phyloP scores from a whole-genome alignment of 1,140 invertebrate genomes.

The Camponotus floridanus region DNA sequence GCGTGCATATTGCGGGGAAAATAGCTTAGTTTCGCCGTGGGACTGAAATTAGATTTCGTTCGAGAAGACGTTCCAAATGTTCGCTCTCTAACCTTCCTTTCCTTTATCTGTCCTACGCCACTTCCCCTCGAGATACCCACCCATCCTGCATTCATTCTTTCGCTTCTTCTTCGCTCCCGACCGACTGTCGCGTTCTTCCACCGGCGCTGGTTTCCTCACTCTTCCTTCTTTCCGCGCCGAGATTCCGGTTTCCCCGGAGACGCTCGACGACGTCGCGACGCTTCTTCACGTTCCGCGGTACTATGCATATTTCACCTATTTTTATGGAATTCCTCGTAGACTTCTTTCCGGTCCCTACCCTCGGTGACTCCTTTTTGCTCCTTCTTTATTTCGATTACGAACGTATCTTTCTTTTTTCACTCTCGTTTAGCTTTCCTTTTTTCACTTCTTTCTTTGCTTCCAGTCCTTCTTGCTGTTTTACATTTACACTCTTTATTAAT shows the following conservation, averaged over 20 bases:
- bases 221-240: conserved; percentile 72
- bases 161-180: conserved; percentile 48
- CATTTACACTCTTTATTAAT: neutral
- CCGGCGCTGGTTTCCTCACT: conserved; percentile 68
- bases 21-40: conserved; percentile 79
- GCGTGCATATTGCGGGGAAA: conserved; percentile 75
- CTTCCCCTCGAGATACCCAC: conserved; percentile 33
- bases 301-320: conserved; percentile 85
- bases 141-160: conserved; percentile 13
- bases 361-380: conserved; percentile 52
- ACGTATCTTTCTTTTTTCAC: conserved; percentile 13
- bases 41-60: conserved; percentile 81
- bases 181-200: conserved; percentile 65
- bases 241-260: conserved; percentile 80
- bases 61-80: conserved; percentile 78
- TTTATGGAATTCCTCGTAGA: conserved; percentile 81
- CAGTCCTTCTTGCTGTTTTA: neutral
- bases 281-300: conserved; percentile 77
- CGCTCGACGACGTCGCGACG: conserved; percentile 76
- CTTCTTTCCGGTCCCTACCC: conserved; percentile 61
- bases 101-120: conserved; percentile 66
- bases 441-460: conserved; percentile 25
- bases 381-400: conserved; percentile 59
- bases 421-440: conserved; percentile 48
- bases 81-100: conserved; percentile 74